These are phyloP conservation scores for Esox lucius DNA, from an alignment of 2,797 vertebrate species.

Conservation along the genomic window DNA sequence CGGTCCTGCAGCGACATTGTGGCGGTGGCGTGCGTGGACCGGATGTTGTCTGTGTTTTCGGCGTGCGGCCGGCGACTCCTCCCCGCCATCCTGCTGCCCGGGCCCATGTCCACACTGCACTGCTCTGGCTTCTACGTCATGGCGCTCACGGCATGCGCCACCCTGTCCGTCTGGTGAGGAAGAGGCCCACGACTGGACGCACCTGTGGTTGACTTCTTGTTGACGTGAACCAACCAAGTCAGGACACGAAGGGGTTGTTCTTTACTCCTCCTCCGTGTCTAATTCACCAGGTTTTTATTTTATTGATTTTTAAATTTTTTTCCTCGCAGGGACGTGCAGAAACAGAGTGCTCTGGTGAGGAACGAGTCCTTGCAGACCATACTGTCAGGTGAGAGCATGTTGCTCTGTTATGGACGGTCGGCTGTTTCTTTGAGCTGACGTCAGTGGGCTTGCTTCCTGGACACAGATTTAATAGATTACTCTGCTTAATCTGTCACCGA, in stretches of 20 bases:
- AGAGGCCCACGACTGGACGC: background rate
- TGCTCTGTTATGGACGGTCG: too few relatives aligned
- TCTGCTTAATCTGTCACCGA: background rate
- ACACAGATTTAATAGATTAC: background rate
- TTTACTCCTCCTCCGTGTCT: background rate
- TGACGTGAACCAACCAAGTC: background rate
- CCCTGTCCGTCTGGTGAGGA: slow-evolving; percentile 89
- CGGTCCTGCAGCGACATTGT: slow-evolving; percentile 80
- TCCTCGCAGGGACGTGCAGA: slow-evolving; percentile 88
- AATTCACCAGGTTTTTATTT: slow-evolving; percentile 1
- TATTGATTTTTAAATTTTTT: too few relatives aligned
- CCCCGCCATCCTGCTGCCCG: slow-evolving; percentile 87
- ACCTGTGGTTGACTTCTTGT: background rate
- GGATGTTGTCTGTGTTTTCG: slow-evolving; percentile 91
- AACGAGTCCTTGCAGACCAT: slow-evolving; percentile 90
- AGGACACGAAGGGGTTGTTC: background rate
- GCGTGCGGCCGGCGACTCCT: slow-evolving; percentile 90
- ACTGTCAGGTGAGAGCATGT: slow-evolving; percentile 80
- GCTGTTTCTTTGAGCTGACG: too few relatives aligned
- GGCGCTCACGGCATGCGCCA: slow-evolving; percentile 88
- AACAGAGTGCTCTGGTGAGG: slow-evolving; percentile 87
- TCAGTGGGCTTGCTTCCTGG: background rate
- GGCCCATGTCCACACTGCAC: slow-evolving; percentile 86
- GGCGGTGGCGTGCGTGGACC: slow-evolving; percentile 89
- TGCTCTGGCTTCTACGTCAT: slow-evolving; percentile 91